These are phyloP conservation scores for Hylaeus anthracinus DNA, from an alignment of 1,140 invertebrate species.

Conservation along the genomic window DNA sequence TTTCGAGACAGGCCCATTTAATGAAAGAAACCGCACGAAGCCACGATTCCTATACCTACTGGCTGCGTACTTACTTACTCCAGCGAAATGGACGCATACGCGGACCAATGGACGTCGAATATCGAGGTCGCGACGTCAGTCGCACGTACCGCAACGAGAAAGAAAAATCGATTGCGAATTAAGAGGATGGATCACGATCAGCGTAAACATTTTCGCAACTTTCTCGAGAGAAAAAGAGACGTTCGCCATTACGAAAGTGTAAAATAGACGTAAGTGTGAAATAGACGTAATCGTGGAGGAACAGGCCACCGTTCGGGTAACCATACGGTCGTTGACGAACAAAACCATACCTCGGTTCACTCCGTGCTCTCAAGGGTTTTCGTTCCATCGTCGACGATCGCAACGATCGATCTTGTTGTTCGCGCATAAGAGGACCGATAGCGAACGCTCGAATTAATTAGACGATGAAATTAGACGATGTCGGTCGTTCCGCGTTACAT, in stretches of 20 bases:
- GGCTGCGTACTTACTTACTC: not conserved
- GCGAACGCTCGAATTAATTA: constrained; percentile 17
- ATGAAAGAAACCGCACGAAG: constrained; percentile 65
- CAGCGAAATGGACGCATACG: too few relatives aligned
- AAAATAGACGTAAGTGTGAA: too few relatives aligned
- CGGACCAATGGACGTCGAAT: not conserved
- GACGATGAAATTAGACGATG: constrained; percentile 24
- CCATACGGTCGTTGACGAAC: not conserved
- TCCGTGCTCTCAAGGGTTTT: not conserved
- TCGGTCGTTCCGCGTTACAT: not conserved
- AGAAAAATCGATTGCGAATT: not conserved
- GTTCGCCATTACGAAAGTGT: too few relatives aligned
- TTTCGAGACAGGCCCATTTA: constrained; percentile 41
- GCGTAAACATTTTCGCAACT: too few relatives aligned
- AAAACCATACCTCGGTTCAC: not conserved
- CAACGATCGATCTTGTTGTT: constrained; percentile 28
- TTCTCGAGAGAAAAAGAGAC: too few relatives aligned
- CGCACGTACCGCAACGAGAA: not conserved
- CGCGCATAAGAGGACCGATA: constrained; percentile 22
- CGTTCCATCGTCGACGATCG: constrained; percentile 10
- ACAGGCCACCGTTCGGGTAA: not conserved
- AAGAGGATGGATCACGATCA: too few relatives aligned
- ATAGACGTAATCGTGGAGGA: constrained; percentile 25
- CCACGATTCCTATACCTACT: not conserved
- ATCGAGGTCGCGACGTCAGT: not conserved